Evolutionary conservation across 2,113 vertebrate genomes (phyloP).

Genomic region (Ptyas mucosa): DNA sequence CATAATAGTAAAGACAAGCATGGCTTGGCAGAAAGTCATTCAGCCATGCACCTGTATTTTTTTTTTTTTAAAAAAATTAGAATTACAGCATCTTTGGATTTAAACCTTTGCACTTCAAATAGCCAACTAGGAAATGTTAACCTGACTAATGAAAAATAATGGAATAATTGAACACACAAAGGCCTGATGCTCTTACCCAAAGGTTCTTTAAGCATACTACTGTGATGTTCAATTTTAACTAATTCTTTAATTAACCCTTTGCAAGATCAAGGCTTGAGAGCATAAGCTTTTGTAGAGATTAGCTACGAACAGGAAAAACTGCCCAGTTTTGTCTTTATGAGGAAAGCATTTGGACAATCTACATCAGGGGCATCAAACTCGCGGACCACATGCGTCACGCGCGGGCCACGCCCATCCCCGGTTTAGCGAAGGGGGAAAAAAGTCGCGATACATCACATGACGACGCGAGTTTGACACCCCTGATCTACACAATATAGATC

Average conservation of each 20-base stretch:
- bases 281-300: background rate
- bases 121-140: background rate
- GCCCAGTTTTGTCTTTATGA: background rate
- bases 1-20: slow-evolving; percentile 40
- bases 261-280: background rate
- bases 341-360: background rate
- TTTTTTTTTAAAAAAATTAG: slow-evolving; percentile 17
- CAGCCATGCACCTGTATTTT: slow-evolving; percentile 25
- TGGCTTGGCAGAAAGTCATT: slow-evolving; percentile 38
- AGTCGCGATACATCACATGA: too few species aligned
- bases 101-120: slow-evolving; percentile 20
- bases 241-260: background rate
- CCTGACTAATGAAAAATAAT: background rate
- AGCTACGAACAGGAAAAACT: background rate
- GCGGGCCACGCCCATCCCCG: too few species aligned
- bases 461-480: too few species aligned
- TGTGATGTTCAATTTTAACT: background rate
- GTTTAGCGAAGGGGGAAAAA: too few species aligned
- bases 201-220: background rate
- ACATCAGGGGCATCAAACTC: too few species aligned
- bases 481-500: background rate
- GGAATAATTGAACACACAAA: background rate
- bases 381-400: too few species aligned
- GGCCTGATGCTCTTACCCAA: background rate
- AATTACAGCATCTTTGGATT: slow-evolving; percentile 32